phyloP scores from a whole-genome alignment of 2,113 vertebrate species.

The Bettongia penicillata region DNA sequence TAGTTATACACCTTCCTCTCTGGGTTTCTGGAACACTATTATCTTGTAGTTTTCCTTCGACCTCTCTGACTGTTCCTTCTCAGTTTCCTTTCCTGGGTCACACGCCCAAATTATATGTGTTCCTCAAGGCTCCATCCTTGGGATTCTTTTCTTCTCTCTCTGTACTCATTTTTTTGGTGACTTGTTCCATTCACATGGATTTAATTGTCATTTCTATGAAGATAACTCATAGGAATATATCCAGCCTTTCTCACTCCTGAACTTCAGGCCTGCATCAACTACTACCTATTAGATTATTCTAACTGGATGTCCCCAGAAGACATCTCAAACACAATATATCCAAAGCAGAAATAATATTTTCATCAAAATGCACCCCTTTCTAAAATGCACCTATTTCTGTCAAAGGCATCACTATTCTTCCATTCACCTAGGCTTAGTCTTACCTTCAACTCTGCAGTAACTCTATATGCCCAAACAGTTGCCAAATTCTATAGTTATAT shows the following conservation, averaged over 20 bases:
- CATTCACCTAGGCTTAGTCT: background rate
- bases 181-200: background rate
- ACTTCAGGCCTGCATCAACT: background rate
- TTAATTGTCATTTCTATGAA: background rate
- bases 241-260: background rate
- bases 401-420: background rate
- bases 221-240: background rate
- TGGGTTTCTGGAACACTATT: background rate
- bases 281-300: background rate
- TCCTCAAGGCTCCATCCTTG: background rate
- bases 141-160: background rate
- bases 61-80: background rate
- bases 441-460: background rate
- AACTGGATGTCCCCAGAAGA: background rate
- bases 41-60: background rate
- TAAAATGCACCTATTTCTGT: background rate
- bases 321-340: background rate
- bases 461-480: background rate
- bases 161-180: background rate
- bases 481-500: background rate
- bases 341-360: background rate
- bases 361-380: background rate
- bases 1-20: background rate
- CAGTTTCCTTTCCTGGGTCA: background rate
- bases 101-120: background rate